Evolutionary conservation across 2,113 vertebrate genomes (phyloP).

Genomic region (Chinchilla lanigera): DNA sequence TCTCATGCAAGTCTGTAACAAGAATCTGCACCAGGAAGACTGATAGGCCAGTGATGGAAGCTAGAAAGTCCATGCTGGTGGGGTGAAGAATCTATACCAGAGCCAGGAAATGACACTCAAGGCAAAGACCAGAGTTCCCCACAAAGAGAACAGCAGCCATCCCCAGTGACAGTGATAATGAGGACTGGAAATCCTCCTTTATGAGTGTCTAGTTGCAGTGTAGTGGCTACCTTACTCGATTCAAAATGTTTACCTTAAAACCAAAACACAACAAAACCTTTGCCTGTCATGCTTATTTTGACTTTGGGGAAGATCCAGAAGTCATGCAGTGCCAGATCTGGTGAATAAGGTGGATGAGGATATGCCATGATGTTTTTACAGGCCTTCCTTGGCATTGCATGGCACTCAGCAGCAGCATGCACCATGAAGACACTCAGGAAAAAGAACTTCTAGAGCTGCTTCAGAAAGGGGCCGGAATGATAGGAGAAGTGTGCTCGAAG

Average conservation of each 20-base stretch:
- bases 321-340: not conserved
- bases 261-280: not conserved
- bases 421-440: not conserved
- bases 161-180: not conserved
- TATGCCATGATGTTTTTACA: not conserved
- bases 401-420: not conserved
- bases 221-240: not conserved
- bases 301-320: not conserved
- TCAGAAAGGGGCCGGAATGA: not conserved
- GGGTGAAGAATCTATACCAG: not conserved
- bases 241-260: not conserved
- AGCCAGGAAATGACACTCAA: not conserved
- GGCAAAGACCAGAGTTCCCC: not conserved
- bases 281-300: not conserved
- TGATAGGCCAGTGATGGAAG: not conserved
- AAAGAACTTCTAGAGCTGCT: not conserved
- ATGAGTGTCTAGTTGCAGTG: not conserved
- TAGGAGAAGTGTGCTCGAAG: not conserved
- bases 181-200: not conserved
- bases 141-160: not conserved
- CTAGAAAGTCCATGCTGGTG: not conserved
- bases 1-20: not conserved
- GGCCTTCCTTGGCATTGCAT: not conserved
- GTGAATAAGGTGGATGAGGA: not conserved
- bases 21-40: not conserved